Evolutionary conservation across 2,113 vertebrate species (phyloP), one percentile per base, ranked within the genome.

Genomic region (Microcebus jonahi): DNA sequence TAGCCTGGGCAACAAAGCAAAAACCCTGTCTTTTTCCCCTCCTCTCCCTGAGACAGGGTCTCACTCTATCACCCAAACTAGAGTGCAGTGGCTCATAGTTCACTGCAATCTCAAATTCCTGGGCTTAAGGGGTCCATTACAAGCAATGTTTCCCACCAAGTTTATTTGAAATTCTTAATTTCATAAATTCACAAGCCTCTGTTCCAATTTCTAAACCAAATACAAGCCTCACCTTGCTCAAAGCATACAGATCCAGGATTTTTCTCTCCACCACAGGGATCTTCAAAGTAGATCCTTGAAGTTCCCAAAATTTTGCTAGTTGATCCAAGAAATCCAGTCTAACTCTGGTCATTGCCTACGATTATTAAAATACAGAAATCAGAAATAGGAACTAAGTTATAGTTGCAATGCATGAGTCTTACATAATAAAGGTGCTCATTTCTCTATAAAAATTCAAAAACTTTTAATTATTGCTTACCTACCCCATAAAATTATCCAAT

Each of bases 301-400:
- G 99, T 96, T 99, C 99, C 99, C 99, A 99, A 97, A 99, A 99
- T 98, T 99, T 99, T 97, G 99, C 99, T 75, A 99, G 99, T 97
- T 99, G 99, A 99, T 99, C 99, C 98, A 99, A 97, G 97, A 99
- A 99, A 98, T 99, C 99, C 95, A 99, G 98, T 98, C 99, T 99
- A 82, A 99, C 99, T 97, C 99, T 99, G 93, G 99, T 99, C 98
- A 99, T 99, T 86, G 99, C 99, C 99, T 99, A 92, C 93, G 93
- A 97, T 83, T 77, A 96, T 94, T 91, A 89, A 88, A 97, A 98
- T 73, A 65, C 1, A 97, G 91, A 98, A 97, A 93, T 87, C 1
- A 97, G 20, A 83, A 87, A 75, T 31, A 84, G 8, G 25, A 96
- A 92, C 7, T 90, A 93, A 76, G 23, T 53, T 79, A 94, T 11